Evolutionary conservation across 2,888 invertebrate species (phyloP).

Genomic region (Shargacucullia verbasci): DNA sequence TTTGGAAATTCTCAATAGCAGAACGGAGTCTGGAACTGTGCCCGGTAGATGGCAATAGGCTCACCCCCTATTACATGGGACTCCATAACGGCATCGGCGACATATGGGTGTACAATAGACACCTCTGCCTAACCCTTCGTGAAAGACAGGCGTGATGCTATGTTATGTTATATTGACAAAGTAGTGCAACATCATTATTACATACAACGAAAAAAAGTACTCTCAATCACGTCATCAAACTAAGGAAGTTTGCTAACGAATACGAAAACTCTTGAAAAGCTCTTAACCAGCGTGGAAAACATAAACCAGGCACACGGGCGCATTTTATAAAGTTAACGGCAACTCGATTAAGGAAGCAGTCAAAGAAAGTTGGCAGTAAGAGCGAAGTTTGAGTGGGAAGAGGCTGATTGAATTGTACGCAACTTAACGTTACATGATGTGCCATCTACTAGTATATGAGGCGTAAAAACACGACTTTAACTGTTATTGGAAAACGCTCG

Average conservation of each 20-base stretch:
- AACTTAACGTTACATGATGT: conserved; percentile 60
- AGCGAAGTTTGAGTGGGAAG: conserved; percentile 71
- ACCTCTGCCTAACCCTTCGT: no score
- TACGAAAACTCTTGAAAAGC: conserved; percentile 80
- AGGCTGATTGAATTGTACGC: conserved; percentile 75
- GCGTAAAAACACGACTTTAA: conserved; percentile 52
- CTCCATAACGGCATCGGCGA: no score
- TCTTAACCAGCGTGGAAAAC: conserved; percentile 81
- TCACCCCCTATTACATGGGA: no score
- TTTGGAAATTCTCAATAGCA: no score
- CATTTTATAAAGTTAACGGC: conserved; percentile 83
- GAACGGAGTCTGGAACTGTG: no score
- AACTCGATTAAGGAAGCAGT: conserved; percentile 83
- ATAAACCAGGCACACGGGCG: conserved; percentile 82
- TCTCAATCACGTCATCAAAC: conserved; percentile 67
- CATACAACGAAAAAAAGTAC: conserved; percentile 51
- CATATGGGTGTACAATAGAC: no score
- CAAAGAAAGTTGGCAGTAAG: conserved; percentile 75
- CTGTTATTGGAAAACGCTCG: conserved; percentile 56
- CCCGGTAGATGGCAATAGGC: no score
- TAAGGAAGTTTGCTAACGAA: conserved; percentile 73
- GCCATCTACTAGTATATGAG: conserved; percentile 34
- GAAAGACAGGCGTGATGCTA: no score
- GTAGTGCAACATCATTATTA: conserved; percentile 26
- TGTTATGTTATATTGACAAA: conserved; percentile 18